Evolutionary conservation across 2,888 invertebrate species (phyloP).

Genomic region (Smittia aterrima): DNA sequence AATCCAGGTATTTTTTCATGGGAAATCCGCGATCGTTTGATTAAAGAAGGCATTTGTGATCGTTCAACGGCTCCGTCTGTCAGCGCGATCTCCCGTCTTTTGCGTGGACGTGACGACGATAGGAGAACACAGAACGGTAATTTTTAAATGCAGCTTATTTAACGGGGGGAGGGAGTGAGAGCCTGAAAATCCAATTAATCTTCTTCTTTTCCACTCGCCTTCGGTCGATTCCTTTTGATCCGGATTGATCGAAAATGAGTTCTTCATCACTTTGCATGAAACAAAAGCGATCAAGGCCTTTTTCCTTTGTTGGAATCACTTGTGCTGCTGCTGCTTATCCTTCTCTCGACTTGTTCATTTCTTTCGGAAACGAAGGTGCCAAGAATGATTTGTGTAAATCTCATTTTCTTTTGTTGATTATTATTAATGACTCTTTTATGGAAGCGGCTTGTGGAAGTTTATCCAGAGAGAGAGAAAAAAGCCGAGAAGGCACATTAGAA

Average conservation of each 20-base stretch:
- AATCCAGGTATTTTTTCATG: constrained; percentile 94
- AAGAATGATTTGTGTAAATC: constrained; percentile 40
- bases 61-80: constrained; percentile 67
- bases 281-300: constrained; percentile 24
- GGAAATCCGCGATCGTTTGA: constrained; percentile 89
- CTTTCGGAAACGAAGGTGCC: constrained; percentile 37
- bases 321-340: constrained; percentile 31
- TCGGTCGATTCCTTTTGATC: constrained; percentile 33
- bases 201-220: not conserved
- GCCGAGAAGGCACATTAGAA: constrained; percentile 29
- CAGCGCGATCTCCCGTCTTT: constrained; percentile 76
- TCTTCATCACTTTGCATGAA: constrained; percentile 11
- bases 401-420: constrained; percentile 41
- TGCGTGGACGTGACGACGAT: constrained; percentile 61
- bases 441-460: not conserved
- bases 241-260: constrained; percentile 25
- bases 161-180: not conserved
- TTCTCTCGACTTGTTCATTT: not conserved
- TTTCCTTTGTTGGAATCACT: constrained; percentile 28
- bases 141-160: not conserved
- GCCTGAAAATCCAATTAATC: constrained; percentile 18
- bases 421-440: constrained; percentile 41
- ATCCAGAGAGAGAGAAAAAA: not conserved
- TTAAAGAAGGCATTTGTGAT: constrained; percentile 68
- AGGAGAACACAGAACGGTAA: constrained; percentile 43